A percentile compares a stretch with the other conserved stretches of the same genome.
These are phyloP conservation scores for Echiichthys vipera DNA, from an alignment of 2,797 vertebrate genomes.

Conservation along the genomic window DNA sequence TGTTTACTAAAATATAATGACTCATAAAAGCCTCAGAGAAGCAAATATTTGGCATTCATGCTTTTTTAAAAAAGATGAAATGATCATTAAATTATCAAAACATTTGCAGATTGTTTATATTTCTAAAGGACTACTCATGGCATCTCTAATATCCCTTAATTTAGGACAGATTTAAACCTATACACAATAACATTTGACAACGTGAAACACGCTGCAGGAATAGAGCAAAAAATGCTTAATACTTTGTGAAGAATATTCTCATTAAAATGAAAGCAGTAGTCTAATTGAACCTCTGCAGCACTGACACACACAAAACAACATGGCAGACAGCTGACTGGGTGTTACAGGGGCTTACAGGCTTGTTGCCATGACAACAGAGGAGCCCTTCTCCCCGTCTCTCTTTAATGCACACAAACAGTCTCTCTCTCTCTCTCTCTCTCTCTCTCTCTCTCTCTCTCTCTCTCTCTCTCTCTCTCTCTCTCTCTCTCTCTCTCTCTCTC, in stretches of 20 bases:
- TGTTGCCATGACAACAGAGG: constrained; percentile 96
- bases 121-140: fast-evolving
- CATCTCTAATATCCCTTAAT: too few relatives aligned
- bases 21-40: too few relatives aligned
- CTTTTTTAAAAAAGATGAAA: neutral
- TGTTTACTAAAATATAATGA: too few relatives aligned
- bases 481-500: too few relatives aligned
- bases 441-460: constrained; percentile 39
- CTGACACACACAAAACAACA: constrained; percentile 88
- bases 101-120: neutral
- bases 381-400: constrained; percentile 57
- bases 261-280: constrained; percentile 32
- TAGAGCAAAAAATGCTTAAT: neutral
- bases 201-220: neutral
- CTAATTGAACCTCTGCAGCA: constrained; percentile 62
- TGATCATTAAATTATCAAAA: neutral
- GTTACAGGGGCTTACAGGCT: constrained; percentile 81
- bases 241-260: constrained; percentile 19
- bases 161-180: too few relatives aligned
- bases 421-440: too few relatives aligned
- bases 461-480: constrained; percentile 35
- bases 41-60: neutral
- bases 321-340: constrained; percentile 81
- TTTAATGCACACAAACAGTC: constrained; percentile 51
- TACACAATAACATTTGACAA: neutral